A percentile compares a stretch with the other conserved stretches of the same genome.
These are phyloP conservation scores for Myotis brandtii DNA, from an alignment of 2,113 vertebrate genomes.

Conservation along the genomic window DNA sequence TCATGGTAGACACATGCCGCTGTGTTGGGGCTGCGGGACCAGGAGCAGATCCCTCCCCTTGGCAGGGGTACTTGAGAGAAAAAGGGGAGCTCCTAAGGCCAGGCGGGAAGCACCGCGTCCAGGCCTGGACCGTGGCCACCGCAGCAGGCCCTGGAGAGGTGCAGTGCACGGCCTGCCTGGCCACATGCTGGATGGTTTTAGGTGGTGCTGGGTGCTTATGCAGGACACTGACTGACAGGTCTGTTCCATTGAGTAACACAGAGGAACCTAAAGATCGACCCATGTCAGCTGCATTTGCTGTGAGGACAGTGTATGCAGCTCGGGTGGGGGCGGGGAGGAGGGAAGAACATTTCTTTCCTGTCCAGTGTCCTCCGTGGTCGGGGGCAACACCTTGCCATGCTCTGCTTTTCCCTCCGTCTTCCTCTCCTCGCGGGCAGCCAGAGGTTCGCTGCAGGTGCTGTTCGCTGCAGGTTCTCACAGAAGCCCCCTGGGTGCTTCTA, in stretches of 20 bases:
- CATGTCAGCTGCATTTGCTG: background rate
- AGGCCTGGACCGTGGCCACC: background rate
- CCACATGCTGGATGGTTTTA: background rate
- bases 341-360: slow-evolving; percentile 42
- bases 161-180: background rate
- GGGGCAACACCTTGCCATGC: background rate
- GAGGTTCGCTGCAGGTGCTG: background rate
- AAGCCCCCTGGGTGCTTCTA: background rate
- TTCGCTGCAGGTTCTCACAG: no score
- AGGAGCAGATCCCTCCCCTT: background rate
- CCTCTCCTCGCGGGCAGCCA: background rate
- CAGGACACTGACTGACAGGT: background rate
- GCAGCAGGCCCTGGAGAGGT: background rate
- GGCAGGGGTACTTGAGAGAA: background rate
- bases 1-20: rapidly evolving
- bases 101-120: background rate
- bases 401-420: slow-evolving; percentile 19
- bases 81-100: background rate
- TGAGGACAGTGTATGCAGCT: background rate
- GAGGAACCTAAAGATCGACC: background rate
- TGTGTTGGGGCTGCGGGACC: background rate
- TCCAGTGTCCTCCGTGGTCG: background rate
- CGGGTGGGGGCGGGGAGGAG: background rate
- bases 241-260: background rate
- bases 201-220: background rate